These are phyloP conservation scores for Uria lomvia DNA, from an alignment of 2,113 vertebrate genomes.

Conservation along the genomic window DNA sequence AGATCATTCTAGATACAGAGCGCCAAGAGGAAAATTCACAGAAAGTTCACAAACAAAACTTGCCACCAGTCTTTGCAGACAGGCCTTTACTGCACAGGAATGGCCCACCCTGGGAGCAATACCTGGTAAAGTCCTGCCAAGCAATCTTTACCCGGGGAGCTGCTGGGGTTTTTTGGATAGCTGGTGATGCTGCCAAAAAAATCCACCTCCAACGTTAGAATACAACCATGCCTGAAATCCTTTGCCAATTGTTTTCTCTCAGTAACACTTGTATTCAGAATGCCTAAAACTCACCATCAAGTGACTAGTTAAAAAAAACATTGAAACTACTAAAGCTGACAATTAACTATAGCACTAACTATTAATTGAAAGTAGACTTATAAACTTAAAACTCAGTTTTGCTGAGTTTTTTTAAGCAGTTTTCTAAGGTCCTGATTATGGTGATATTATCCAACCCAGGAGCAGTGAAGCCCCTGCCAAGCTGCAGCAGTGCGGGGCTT, in stretches of 20 bases:
- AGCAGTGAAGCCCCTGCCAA: neutral
- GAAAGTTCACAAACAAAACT: neutral
- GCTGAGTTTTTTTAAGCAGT: neutral
- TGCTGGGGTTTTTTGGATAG: neutral
- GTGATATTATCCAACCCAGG: neutral
- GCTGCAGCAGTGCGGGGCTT: fast-evolving
- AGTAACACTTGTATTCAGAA: neutral
- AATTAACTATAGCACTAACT: neutral
- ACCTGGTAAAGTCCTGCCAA: neutral
- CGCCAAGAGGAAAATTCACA: neutral
- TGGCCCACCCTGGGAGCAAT: neutral
- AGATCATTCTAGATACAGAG: neutral
- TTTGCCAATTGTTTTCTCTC: neutral
- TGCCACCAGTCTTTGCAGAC: neutral
- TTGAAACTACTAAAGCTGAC: neutral
- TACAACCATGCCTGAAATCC: neutral
- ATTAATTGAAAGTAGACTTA: neutral
- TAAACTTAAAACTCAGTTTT: neutral
- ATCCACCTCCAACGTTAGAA: neutral
- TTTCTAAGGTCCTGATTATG: neutral
- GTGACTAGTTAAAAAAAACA: neutral
- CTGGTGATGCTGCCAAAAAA: too few relatives aligned
- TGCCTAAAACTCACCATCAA: neutral
- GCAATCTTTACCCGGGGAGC: neutral
- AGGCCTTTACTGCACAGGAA: neutral